Evolutionary conservation across 1,140 invertebrate genomes (phyloP).

Genomic region (Sesamia nonagrioides): DNA sequence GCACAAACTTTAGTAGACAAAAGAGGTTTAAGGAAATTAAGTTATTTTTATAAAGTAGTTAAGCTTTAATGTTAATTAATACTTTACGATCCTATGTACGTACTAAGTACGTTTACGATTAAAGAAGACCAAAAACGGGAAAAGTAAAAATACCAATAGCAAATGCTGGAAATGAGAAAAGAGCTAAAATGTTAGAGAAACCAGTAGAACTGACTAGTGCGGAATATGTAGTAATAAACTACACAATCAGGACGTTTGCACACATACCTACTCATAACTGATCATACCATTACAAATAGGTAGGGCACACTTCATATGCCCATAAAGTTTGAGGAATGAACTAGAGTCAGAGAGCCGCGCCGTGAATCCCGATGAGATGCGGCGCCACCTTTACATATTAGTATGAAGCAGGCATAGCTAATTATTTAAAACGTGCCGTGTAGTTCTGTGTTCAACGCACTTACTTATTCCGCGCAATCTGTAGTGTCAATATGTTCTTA

Average conservation of each 20-base stretch:
- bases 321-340: constrained; percentile 46
- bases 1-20: no score
- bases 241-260: background rate
- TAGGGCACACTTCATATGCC: constrained; percentile 39
- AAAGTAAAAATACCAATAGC: no score
- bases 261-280: background rate
- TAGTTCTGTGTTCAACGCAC: constrained; percentile 35
- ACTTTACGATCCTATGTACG: no score
- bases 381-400: constrained; percentile 69
- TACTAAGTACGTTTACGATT: no score
- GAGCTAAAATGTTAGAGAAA: background rate
- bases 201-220: background rate
- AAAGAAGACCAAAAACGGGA: no score
- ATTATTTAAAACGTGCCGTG: constrained; percentile 62
- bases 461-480: constrained; percentile 31
- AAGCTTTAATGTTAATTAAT: no score
- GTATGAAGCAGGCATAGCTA: constrained; percentile 67
- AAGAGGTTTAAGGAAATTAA: no score
- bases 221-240: background rate
- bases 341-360: constrained; percentile 56
- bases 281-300: constrained; percentile 16
- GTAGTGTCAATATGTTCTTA: constrained; percentile 24
- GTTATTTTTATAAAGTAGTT: no score
- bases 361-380: constrained; percentile 73
- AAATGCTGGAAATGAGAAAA: background rate